phyloP scores from a whole-genome alignment of 2,888 invertebrate species.

The Brenthis daphne region DNA sequence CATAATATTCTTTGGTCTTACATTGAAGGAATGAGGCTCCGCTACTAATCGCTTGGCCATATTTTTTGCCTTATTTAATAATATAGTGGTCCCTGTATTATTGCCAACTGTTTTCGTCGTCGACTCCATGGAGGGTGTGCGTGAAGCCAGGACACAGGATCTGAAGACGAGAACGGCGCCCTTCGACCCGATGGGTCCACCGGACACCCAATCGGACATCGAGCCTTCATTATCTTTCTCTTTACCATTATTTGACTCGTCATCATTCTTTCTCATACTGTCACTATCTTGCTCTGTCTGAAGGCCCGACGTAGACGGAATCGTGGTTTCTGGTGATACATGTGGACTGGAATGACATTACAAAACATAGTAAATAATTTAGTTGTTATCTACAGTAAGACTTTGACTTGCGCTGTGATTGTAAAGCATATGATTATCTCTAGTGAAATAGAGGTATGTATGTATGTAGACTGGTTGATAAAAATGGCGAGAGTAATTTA shows the following conservation, averaged over 20 bases:
- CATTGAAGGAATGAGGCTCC: slow-evolving; percentile 68
- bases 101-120: slow-evolving; percentile 69
- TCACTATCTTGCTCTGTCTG: slow-evolving; percentile 56
- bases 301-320: slow-evolving; percentile 77
- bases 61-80: slow-evolving; percentile 74
- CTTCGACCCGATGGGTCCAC: slow-evolving; percentile 83
- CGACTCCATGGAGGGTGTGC: slow-evolving; percentile 72
- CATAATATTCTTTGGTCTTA: slow-evolving; percentile 74
- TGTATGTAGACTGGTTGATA: slow-evolving; percentile 9
- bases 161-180: slow-evolving; percentile 86
- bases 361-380: not conserved
- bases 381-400: slow-evolving; percentile 3
- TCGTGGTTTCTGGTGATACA: slow-evolving; percentile 72
- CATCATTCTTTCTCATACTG: slow-evolving; percentile 74
- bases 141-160: slow-evolving; percentile 83
- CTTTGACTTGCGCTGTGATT: slow-evolving; percentile 20
- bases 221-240: slow-evolving; percentile 63
- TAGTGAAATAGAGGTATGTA: slow-evolving; percentile 1
- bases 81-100: slow-evolving; percentile 70
- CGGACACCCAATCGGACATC: slow-evolving; percentile 80
- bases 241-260: slow-evolving; percentile 54
- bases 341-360: slow-evolving; percentile 67
- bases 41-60: slow-evolving; percentile 73
- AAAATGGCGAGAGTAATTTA: slow-evolving; percentile 15
- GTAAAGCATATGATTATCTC: slow-evolving; percentile 25